Evolutionary conservation across 2,888 invertebrate genomes (phyloP).

Genomic region (Agrypnus murinus): DNA sequence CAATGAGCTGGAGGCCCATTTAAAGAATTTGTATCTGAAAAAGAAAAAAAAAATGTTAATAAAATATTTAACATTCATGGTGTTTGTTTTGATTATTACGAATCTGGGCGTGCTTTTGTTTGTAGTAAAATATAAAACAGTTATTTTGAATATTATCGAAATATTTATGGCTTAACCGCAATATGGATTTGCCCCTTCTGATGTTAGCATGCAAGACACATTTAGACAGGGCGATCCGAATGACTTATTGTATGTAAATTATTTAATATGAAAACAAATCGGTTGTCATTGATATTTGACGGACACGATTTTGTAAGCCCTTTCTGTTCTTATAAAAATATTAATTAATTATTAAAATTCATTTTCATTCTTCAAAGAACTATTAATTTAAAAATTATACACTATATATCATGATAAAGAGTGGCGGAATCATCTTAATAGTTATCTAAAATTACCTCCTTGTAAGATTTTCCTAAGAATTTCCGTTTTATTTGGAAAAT

Average conservation of each 20-base stretch:
- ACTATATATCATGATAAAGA: too few relatives aligned
- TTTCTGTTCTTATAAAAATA: slow-evolving; percentile 1
- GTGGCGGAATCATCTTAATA: slow-evolving; percentile 46
- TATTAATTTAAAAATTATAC: too few relatives aligned
- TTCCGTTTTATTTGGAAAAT: slow-evolving; percentile 26
- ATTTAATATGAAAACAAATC: slow-evolving; percentile 49
- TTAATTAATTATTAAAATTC: too few relatives aligned
- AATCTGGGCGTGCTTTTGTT: not conserved
- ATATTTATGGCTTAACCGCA: slow-evolving; percentile 47
- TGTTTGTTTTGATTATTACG: not conserved
- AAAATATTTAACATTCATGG: not conserved
- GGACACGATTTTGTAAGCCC: slow-evolving; percentile 30
- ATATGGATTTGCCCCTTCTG: slow-evolving; percentile 53
- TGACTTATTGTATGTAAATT: slow-evolving; percentile 56
- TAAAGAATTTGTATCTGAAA: slow-evolving; percentile 74
- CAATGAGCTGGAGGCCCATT: slow-evolving; percentile 57
- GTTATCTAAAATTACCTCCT: slow-evolving; percentile 41
- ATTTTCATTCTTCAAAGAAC: too few relatives aligned
- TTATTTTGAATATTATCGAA: slow-evolving; percentile 39
- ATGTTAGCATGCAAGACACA: slow-evolving; percentile 50
- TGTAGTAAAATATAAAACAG: slow-evolving; percentile 34
- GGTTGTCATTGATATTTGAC: slow-evolving; percentile 46
- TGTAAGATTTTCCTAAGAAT: slow-evolving; percentile 15
- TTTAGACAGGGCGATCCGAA: slow-evolving; percentile 47
- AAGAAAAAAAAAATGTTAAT: too few relatives aligned